Conservation (phyloP, 2,113 vertebrate genomes). For the Grantiella picta region DNA sequence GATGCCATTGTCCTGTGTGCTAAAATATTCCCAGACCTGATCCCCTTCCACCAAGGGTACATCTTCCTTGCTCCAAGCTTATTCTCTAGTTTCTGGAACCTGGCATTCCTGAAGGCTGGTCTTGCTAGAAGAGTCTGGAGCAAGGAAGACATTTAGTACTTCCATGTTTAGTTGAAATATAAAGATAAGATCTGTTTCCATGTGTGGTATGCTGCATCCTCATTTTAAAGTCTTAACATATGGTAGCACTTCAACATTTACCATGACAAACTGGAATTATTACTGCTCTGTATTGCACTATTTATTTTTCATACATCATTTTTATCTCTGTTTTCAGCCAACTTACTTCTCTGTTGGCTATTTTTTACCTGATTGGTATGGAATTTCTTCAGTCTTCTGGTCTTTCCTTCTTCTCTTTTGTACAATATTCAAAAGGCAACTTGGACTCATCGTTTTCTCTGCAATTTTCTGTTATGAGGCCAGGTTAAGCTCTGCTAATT, state of each 20-base stretch:
- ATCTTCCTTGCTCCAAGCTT: neutral
- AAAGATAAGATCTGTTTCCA: neutral
- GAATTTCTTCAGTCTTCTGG: neutral
- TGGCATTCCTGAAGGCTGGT: neutral
- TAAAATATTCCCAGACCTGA: neutral
- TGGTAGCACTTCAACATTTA: neutral
- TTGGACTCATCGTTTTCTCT: neutral
- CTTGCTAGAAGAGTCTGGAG: neutral
- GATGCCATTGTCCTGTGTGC: accelerated
- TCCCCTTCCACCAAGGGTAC: neutral
- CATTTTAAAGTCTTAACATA: neutral
- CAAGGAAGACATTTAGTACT: neutral
- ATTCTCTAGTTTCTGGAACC: neutral
- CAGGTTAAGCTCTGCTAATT: neutral
- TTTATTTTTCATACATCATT: neutral
- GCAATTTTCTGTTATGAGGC: neutral
- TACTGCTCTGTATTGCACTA: neutral
- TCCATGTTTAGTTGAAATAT: neutral
- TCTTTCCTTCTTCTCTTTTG: neutral
- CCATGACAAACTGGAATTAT: neutral
- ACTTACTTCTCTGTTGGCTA: neutral
- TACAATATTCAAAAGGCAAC: neutral
- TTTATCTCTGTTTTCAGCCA: neutral
- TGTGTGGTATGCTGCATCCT: neutral
- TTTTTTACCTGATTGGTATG: neutral